Evolutionary conservation across 2,888 invertebrate species (phyloP).

Genomic region (Clitarchus hookeri): DNA sequence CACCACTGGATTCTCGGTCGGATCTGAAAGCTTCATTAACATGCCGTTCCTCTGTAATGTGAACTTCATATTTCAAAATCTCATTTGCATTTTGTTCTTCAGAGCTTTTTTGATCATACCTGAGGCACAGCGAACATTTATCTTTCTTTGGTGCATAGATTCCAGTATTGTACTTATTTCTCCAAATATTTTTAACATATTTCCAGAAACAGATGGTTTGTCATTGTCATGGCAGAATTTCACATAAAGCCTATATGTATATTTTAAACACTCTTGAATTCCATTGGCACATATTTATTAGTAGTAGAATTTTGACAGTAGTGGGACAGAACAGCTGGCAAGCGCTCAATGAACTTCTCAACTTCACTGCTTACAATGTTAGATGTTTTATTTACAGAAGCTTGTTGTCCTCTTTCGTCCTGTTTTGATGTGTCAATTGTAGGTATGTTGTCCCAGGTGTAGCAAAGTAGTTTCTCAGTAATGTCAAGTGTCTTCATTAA

Average conservation of each 20-base stretch:
- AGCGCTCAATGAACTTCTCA: neutral
- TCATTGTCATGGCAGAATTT: neutral
- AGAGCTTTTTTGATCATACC: neutral
- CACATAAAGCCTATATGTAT: conserved; percentile 1
- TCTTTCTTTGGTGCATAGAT: neutral
- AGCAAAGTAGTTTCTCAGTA: conserved; percentile 6
- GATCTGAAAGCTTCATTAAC: neutral
- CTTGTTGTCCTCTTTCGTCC: neutral
- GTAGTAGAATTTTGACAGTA: neutral
- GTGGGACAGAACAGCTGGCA: conserved; percentile 1
- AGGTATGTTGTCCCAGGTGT: conserved; percentile 4
- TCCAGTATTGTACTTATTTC: neutral
- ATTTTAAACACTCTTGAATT: neutral
- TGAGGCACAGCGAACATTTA: neutral
- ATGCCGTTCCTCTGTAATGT: neutral
- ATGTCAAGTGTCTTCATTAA: conserved; percentile 19
- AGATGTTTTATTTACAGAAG: conserved; percentile 10
- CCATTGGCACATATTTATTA: neutral
- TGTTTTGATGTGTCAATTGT: neutral
- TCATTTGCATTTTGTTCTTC: conserved; percentile 7
- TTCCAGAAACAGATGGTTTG: neutral
- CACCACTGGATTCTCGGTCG: neutral
- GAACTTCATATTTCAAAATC: neutral
- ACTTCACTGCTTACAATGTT: conserved; percentile 1
- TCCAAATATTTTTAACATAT: conserved; percentile 16